Evolutionary conservation across 2,888 invertebrate genomes (phyloP).

Genomic region (Selenia dentaria): DNA sequence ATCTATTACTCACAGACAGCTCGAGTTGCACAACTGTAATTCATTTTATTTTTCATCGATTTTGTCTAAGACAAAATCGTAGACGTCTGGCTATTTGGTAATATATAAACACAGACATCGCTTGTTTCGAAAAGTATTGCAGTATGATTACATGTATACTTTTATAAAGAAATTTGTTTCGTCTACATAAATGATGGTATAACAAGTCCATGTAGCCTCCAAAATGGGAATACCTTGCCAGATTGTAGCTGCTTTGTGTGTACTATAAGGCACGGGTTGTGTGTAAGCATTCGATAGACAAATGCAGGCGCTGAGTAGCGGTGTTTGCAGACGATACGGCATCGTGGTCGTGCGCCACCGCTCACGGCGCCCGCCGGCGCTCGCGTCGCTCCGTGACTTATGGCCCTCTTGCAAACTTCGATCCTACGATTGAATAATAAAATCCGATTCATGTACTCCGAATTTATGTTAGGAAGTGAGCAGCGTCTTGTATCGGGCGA

Average conservation of each 20-base stretch:
- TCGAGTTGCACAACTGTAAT: no score
- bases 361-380: conserved; percentile 82
- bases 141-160: no score
- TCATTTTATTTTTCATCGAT: no score
- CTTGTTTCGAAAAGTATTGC: no score
- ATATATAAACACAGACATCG: no score
- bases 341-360: conserved; percentile 81
- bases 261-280: conserved; percentile 16
- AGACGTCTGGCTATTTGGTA: no score
- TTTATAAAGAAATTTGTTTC: no score
- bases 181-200: no score
- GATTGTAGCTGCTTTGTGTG: background rate
- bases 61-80: no score
- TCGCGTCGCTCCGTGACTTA: conserved; percentile 81
- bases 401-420: conserved; percentile 80
- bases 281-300: conserved; percentile 22
- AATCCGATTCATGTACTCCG: conserved; percentile 81
- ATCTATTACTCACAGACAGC: no score
- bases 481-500: conserved; percentile 74
- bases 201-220: no score
- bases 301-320: conserved; percentile 47
- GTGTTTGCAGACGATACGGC: conserved; percentile 68
- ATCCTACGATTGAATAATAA: conserved; percentile 84
- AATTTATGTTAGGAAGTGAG: conserved; percentile 83
- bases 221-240: no score